These are phyloP conservation scores for Cricetomys ansorgei DNA, from an alignment of 2,113 vertebrate genomes.

Conservation along the genomic window DNA sequence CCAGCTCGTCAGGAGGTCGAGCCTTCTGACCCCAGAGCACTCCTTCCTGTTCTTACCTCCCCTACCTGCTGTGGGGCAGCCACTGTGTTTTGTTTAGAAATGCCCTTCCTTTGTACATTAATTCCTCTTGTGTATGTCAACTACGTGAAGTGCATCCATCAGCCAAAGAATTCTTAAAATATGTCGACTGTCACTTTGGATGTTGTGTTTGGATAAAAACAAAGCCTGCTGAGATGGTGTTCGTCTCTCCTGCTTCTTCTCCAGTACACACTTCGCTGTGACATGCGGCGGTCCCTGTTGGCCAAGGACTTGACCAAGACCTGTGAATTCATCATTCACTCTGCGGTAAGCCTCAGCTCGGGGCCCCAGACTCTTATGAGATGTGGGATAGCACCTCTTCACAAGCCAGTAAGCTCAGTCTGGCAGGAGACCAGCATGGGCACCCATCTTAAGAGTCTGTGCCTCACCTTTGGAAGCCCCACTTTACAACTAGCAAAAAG, in stretches of 20 bases:
- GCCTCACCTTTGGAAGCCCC: neutral
- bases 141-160: neutral
- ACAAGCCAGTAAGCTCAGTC: fast-evolving
- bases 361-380: neutral
- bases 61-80: fast-evolving
- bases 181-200: neutral
- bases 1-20: fast-evolving
- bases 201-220: neutral
- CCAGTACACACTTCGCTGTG: constrained; percentile 96
- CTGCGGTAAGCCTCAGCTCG: constrained; percentile 86
- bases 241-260: neutral
- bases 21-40: fast-evolving
- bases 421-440: neutral
- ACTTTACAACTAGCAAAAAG: fast-evolving
- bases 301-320: constrained; percentile 97
- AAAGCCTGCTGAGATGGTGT: fast-evolving
- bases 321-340: constrained; percentile 98
- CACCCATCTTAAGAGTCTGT: neutral
- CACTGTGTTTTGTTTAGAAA: neutral
- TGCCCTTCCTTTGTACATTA: neutral
- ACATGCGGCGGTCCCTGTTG: constrained; percentile 95
- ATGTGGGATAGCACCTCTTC: fast-evolving
- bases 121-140: neutral
- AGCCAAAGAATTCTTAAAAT: neutral
- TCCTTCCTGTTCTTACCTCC: fast-evolving